Base-by-base conservation (phyloP, 2,797 vertebrate genomes). In the Pachyuromys duprasi region DNA sequence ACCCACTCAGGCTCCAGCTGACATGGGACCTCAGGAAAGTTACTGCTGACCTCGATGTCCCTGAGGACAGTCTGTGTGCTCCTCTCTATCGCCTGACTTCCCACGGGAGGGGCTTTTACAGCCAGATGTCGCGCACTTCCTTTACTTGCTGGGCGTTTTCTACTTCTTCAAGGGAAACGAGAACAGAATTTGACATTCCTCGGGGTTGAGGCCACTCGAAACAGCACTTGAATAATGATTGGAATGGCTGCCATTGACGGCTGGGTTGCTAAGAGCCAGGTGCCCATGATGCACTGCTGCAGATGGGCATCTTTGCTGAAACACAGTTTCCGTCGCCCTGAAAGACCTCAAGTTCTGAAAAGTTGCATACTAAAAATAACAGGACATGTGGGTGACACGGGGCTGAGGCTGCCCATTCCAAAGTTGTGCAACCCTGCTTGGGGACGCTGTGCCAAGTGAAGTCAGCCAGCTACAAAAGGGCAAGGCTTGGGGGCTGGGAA, bases 301-400 rank as follows among this genome's bases (percentile, higher is more conserved):
- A 0, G 14, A 11, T 18, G 39, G 82, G 70, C 33, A 60, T 57
- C 84, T 95, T 60, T 67, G 78, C 88, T 78, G 1, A 84, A 75
- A 33, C 31, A 18, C 39, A 36, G 65, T 28, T 14, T 31, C 8
- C 3, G 12, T 26, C 31, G 53, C 82, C 60, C 39, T 2, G 26
- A 36, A 86, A 94, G 91, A 14, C 86, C 28, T 28, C 24, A 2
- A 26, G 6, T 90, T 90, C 81, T 95, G 4, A 80, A 87, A 90
- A 90, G 74, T 8, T 22, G 26, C 60, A 60, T 49, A 26, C 83
- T 79, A 65, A 86, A 95, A 91, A 87, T 80, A 94, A 83, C 83
- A 74, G 49, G 33, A 13, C 60, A 7, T 22, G 3, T 36, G 86
- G 55, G 11, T 13, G 82, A 65, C 55, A 6, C 24, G 39, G 82